Conservation (phyloP, 2,797 vertebrate species). For the Rhadinocentrus ornatus region DNA sequence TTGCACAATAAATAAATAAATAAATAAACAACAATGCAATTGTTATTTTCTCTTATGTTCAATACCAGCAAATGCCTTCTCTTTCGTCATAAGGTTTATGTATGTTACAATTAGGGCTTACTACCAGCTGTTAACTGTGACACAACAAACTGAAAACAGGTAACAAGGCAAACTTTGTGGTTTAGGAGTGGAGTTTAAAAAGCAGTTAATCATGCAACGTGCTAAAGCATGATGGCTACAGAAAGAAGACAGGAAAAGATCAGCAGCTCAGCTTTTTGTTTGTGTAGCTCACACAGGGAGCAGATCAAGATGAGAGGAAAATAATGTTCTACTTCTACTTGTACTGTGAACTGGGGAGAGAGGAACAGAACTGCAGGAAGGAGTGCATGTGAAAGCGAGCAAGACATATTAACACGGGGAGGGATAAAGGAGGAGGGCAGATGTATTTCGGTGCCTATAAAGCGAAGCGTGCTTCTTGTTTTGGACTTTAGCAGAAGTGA, state of each 20-base stretch:
- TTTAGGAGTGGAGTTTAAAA: background rate
- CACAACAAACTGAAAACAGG: background rate
- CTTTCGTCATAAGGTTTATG: no score
- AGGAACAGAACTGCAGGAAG: constrained; percentile 28
- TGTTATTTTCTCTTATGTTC: no score
- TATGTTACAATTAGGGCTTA: no score
- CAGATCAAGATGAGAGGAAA: background rate
- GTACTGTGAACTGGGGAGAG: constrained; percentile 40
- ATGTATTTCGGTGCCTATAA: constrained; percentile 57
- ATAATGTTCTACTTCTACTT: constrained; percentile 1
- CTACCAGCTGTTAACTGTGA: no score
- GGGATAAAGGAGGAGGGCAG: constrained; percentile 20
- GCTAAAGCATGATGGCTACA: background rate
- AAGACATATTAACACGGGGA: constrained; percentile 11
- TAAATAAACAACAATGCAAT: no score
- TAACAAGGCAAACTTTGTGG: background rate
- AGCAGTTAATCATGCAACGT: background rate
- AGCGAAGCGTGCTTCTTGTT: constrained; percentile 46
- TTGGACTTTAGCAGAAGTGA: constrained; percentile 61
- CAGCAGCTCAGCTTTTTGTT: constrained; percentile 7
- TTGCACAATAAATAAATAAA: no score
- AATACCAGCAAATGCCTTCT: no score
- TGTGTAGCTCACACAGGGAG: background rate
- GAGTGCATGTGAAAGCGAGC: constrained; percentile 27
- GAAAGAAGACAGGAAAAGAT: background rate